phyloP scores from a whole-genome alignment of 2,888 invertebrate genomes.

The Acleris holmiana region DNA sequence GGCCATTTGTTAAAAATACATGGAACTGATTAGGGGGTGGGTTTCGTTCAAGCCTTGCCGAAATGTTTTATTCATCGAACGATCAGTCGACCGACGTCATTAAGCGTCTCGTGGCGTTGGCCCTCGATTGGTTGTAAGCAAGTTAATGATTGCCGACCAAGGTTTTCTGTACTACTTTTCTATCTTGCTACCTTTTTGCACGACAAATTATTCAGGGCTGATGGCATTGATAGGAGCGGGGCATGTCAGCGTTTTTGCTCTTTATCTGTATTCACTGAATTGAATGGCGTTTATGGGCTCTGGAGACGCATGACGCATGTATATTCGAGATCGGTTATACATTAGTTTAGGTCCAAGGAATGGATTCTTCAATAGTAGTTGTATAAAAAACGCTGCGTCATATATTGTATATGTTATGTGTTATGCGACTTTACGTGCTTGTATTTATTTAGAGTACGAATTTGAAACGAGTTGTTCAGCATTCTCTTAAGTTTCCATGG shows the following conservation, averaged over 20 bases:
- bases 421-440: neutral
- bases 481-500: no score
- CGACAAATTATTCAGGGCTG: constrained; percentile 46
- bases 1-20: constrained; percentile 36
- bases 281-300: constrained; percentile 38
- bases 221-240: constrained; percentile 44
- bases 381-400: constrained; percentile 9
- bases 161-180: constrained; percentile 33
- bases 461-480: neutral
- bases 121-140: constrained; percentile 41
- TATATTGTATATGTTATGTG: neutral
- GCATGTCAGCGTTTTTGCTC: constrained; percentile 46
- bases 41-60: constrained; percentile 45
- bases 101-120: constrained; percentile 46
- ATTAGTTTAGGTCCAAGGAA: constrained; percentile 8
- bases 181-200: constrained; percentile 41
- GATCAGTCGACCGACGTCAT: constrained; percentile 47
- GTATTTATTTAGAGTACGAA: neutral
- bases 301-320: constrained; percentile 20
- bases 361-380: constrained; percentile 4
- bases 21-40: constrained; percentile 36
- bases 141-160: constrained; percentile 40
- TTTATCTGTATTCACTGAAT: constrained; percentile 39
- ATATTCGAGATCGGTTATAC: constrained; percentile 9
- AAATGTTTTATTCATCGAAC: constrained; percentile 53